These are phyloP conservation scores for human (Homo sapiens) DNA, from an alignment of 2,113 vertebrate species.

Conservation along the genomic window GRCh38 chr11:62518001-62518500, in stretches of 20 bases:
- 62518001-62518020: neutral
- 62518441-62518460: slow-evolving; percentile 35
- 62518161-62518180: slow-evolving; percentile 54
- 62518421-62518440: slow-evolving; percentile 40
- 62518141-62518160: neutral
- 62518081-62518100: slow-evolving; percentile 73
- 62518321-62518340: slow-evolving; percentile 77
- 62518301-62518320: slow-evolving; percentile 84
- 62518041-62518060: slow-evolving; percentile 80
- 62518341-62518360: neutral
- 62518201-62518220: slow-evolving; percentile 80
- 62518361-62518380: slow-evolving; percentile 55
- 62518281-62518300: slow-evolving; percentile 75
- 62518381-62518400: neutral
- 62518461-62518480: slow-evolving; percentile 69
- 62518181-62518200: slow-evolving; percentile 83
- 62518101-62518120: slow-evolving; percentile 48
- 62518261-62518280: slow-evolving; percentile 52
- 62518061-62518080: neutral
- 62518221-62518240: slow-evolving; percentile 76
- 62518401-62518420: slow-evolving; percentile 54
- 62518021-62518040: slow-evolving; percentile 70
- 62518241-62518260: accelerated
- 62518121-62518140: slow-evolving; percentile 68
- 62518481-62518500: slow-evolving; percentile 84